These are phyloP conservation scores for Rhagonycha fulva DNA, from an alignment of 2,888 invertebrate genomes.

Conservation along the genomic window DNA sequence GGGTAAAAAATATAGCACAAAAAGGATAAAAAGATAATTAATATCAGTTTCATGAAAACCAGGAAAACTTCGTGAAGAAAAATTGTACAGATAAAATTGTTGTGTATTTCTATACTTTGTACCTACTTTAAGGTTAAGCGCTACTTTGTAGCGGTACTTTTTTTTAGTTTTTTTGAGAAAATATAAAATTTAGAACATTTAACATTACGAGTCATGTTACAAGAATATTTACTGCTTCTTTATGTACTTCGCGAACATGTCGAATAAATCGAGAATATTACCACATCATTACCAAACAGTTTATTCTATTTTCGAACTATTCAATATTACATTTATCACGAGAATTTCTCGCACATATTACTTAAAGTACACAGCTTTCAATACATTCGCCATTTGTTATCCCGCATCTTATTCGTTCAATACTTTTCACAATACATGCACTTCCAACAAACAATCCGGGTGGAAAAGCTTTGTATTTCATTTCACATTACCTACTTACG, in stretches of 20 bases:
- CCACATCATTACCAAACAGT: not conserved
- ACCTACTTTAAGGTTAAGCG: no score
- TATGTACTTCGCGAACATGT: not conserved
- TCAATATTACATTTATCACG: not conserved
- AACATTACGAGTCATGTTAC: not conserved
- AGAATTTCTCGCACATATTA: not conserved
- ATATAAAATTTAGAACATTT: not conserved
- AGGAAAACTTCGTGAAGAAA: not conserved
- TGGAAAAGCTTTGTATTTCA: not conserved
- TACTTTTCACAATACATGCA: not conserved
- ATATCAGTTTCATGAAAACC: no score
- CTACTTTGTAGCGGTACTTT: not conserved
- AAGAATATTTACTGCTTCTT: not conserved
- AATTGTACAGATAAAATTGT: not conserved
- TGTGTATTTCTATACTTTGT: not conserved
- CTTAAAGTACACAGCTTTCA: not conserved
- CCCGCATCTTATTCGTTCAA: not conserved
- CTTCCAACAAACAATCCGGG: not conserved
- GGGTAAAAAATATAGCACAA: no score
- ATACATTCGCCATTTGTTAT: not conserved
- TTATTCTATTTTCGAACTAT: not conserved
- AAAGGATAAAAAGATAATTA: no score
- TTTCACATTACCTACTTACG: not conserved
- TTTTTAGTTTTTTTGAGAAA: not conserved
- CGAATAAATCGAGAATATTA: not conserved